These are phyloP conservation scores for Drosophila subobscura DNA, from an alignment of 1,140 invertebrate species.

Conservation along the genomic window DNA sequence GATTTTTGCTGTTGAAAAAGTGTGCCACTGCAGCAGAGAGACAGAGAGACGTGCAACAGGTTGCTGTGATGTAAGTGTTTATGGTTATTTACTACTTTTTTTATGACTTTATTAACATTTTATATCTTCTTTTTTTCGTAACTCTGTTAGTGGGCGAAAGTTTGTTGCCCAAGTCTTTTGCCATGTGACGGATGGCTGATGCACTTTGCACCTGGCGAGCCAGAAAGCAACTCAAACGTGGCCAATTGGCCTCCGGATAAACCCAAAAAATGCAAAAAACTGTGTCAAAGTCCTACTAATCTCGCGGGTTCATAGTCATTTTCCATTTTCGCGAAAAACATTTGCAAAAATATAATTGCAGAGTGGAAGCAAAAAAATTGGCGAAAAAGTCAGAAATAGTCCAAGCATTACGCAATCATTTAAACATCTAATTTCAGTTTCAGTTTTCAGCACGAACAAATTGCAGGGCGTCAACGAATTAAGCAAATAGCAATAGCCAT, in stretches of 20 bases:
- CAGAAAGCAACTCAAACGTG: constrained; percentile 63
- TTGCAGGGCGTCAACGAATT: constrained; percentile 69
- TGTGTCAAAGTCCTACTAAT: constrained; percentile 51
- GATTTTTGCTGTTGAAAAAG: constrained; percentile 52
- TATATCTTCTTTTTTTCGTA: constrained; percentile 8
- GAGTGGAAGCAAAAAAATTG: constrained; percentile 28
- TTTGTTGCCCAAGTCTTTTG: constrained; percentile 59
- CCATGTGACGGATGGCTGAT: constrained; percentile 9
- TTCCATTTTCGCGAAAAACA: constrained; percentile 41
- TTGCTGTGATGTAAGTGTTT: constrained; percentile 52
- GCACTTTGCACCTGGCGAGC: constrained; percentile 69
- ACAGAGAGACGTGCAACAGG: constrained; percentile 63
- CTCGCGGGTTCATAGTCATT: constrained; percentile 52
- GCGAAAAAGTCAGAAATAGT: constrained; percentile 47
- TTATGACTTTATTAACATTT: constrained; percentile 49
- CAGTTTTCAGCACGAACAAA: constrained; percentile 53
- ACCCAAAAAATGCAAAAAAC: constrained; percentile 18
- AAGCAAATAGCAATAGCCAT: constrained; percentile 66
- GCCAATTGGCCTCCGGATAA: constrained; percentile 42
- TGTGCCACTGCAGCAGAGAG: constrained; percentile 61
- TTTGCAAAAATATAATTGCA: constrained; percentile 65
- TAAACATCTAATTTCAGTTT: constrained; percentile 38
- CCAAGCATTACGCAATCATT: constrained; percentile 56
- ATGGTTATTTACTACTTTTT: constrained; percentile 51
- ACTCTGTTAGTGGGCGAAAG: constrained; percentile 54